phyloP scores from a whole-genome alignment of 2,888 invertebrate species.

The Sturmia bella region DNA sequence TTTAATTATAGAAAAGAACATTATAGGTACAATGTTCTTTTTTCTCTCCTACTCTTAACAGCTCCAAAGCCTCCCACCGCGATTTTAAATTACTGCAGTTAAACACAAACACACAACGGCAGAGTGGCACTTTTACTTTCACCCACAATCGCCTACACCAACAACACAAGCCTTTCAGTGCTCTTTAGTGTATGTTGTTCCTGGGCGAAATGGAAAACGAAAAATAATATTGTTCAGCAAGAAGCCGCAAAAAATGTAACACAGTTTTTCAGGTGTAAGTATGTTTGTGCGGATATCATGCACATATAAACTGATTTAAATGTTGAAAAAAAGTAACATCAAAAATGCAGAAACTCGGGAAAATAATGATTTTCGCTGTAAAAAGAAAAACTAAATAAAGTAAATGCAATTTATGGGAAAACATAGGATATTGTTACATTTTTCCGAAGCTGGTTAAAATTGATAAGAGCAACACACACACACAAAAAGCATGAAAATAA shows the following conservation, averaged over 20 bases:
- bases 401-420: conserved; percentile 33
- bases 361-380: neutral
- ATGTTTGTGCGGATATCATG: too few relatives aligned
- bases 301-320: too few relatives aligned
- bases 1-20: conserved; percentile 69
- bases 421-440: conserved; percentile 1
- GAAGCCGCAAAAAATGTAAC: neutral
- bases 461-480: too few relatives aligned
- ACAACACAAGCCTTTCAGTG: conserved; percentile 2
- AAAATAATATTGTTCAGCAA: too few relatives aligned
- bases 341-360: conserved; percentile 3
- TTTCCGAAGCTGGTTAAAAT: neutral
- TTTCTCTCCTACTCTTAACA: neutral
- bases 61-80: too few relatives aligned
- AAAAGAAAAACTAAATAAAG: conserved; percentile 9
- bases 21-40: conserved; percentile 25
- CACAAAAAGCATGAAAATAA: neutral
- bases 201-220: conserved; percentile 25
- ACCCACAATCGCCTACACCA: conserved; percentile 1
- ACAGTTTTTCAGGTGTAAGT: too few relatives aligned
- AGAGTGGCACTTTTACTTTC: neutral
- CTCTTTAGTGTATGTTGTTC: conserved; percentile 30
- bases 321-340: neutral
- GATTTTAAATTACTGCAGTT: neutral
- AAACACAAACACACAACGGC: neutral